A percentile compares a stretch with the other conserved stretches of the same genome.
Conservation (phyloP, 2,797 vertebrate genomes). For the Molossus molossus region DNA sequence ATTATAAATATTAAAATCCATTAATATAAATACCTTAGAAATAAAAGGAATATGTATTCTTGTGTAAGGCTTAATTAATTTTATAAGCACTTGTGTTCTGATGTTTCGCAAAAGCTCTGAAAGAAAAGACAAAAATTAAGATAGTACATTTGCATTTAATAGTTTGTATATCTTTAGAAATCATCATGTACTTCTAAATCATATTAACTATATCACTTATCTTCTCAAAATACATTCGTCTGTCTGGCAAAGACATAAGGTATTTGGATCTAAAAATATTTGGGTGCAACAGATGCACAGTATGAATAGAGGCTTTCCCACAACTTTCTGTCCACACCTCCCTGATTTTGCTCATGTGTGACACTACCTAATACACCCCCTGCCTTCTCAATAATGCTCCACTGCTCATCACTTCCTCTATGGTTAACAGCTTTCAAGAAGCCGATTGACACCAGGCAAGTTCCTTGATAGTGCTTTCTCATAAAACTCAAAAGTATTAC, state of each 20-base stretch:
- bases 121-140: constrained; percentile 88
- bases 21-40: constrained; percentile 95
- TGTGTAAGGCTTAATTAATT: constrained; percentile 99
- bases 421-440: background rate
- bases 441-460: background rate
- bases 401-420: background rate
- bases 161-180: constrained; percentile 42
- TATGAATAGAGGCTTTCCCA: background rate
- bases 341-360: background rate
- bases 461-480: background rate
- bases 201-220: background rate
- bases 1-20: constrained; percentile 79
- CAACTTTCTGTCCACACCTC: background rate
- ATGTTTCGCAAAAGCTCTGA: constrained; percentile 99
- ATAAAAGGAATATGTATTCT: constrained; percentile 99
- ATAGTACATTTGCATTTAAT: constrained; percentile 35
- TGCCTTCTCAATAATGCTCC: background rate
- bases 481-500: background rate
- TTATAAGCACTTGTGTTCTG: constrained; percentile 99
- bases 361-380: background rate
- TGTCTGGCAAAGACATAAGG: background rate
- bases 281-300: background rate
- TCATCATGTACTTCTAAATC: constrained; percentile 8
- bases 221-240: constrained; percentile 43
- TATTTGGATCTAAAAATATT: constrained; percentile 50